Base-by-base conservation (phyloP, 2,113 vertebrate genomes). In the Siniperca knerii region DNA sequence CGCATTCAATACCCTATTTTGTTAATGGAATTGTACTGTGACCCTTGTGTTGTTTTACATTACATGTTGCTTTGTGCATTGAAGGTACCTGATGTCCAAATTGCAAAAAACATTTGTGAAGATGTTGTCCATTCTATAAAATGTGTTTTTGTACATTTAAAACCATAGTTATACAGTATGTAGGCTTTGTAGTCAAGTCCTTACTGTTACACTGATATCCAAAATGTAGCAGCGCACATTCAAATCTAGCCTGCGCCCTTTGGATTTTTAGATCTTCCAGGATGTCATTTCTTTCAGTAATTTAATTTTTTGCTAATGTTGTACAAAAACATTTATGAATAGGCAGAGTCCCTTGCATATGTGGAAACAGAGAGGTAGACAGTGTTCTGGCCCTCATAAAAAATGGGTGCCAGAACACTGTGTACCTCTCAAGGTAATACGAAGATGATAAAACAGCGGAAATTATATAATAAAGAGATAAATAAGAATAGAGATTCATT, bases 261-360 rank as follows among this genome's bases (percentile, higher is more conserved):
- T 57, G 33, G 7, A 16, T 52, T 50, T 11, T 15, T 21, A 6
- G 40, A 33, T 35, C 50, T 52, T 5, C 0, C 0, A 25, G 44
- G 35, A 44, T 25, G 6, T 33, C 0, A 16, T 25, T n/a, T 64
- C 42, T 35, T 35, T 15, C 29, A 54, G 21, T 7, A 18, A 48
- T 20, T 73, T 12, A 65, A 72, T 46, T 44, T 15, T 20, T 42
- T 6, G n/a, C 4, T 37, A 35, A 15, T 37, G 7, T 50, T 40
- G 6, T 20, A 64, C 35, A 82, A 52, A 64, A 0, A 29, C 44
- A 15, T 64, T 78, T 65, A 54, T 62, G 23, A 70, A 75, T 67
- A 66, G 73, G 55, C 52, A 77, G 65, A 82, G 80, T 75, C 62
- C 66, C 18, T 74, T 69, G 15, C 4, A 2, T 3, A 29, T 48